phyloP scores from a whole-genome alignment of 2,888 invertebrate genomes.

The Caenorhabditis macrosperma region DNA sequence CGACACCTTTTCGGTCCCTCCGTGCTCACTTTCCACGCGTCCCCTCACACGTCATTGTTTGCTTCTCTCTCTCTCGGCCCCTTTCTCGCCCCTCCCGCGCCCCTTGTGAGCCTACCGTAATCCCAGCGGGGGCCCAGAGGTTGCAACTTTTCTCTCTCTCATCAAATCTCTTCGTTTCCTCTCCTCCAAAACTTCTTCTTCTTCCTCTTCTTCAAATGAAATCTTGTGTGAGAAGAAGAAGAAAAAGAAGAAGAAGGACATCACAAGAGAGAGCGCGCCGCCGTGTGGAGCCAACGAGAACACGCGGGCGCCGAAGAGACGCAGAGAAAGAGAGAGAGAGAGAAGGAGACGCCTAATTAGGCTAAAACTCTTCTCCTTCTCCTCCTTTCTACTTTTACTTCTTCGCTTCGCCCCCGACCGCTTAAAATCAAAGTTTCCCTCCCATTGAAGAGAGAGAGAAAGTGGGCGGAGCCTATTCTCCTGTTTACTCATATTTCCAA shows the following conservation, averaged over 20 bases:
- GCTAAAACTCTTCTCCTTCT: conserved; percentile 26
- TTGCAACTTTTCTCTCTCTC: neutral
- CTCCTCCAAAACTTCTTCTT: conserved; percentile 8
- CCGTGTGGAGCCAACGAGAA: neutral
- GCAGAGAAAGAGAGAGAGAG: neutral
- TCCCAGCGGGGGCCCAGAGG: too few relatives aligned
- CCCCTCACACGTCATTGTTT: conserved; percentile 25
- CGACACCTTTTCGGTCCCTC: conserved; percentile 36
- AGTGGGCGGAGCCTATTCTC: conserved; percentile 12
- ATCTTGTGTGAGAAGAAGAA: conserved; percentile 7
- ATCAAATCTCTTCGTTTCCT: conserved; percentile 3
- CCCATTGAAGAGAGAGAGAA: neutral
- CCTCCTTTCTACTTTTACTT: too few relatives aligned
- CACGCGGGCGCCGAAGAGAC: neutral
- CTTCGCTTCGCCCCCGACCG: neutral
- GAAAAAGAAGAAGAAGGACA: too few relatives aligned
- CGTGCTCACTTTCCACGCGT: neutral
- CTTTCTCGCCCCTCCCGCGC: too few relatives aligned
- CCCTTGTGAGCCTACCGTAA: conserved; percentile 11
- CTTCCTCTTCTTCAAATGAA: conserved; percentile 25
- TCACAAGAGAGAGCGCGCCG: too few relatives aligned
- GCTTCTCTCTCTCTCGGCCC: too few relatives aligned
- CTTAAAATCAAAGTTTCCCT: conserved; percentile 30
- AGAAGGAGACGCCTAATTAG: conserved; percentile 24
- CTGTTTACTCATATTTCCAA: conserved; percentile 40